Percentiles rank a stretch among this genome's conserved stretches.
Evolutionary conservation across 2,888 invertebrate genomes (phyloP).

Genomic region (Conomelus anceps): DNA sequence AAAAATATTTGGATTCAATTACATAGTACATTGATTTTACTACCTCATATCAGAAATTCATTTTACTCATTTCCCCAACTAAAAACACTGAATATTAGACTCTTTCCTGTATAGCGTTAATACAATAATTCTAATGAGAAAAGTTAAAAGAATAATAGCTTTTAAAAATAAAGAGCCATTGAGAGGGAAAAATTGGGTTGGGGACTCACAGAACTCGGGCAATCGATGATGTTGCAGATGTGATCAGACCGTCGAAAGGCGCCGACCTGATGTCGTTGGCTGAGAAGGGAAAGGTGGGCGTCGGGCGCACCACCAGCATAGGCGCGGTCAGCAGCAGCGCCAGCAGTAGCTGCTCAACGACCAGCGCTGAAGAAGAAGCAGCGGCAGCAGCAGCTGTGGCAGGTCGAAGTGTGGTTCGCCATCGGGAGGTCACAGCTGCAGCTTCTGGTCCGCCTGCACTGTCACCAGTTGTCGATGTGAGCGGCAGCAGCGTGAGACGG

Average conservation of each 20-base stretch:
- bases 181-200: too few species aligned
- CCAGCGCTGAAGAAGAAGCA: slow-evolving; percentile 48
- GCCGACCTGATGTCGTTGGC: slow-evolving; percentile 46
- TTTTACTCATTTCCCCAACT: too few species aligned
- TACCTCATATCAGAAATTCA: too few species aligned
- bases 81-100: too few species aligned
- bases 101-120: too few species aligned
- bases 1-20: too few species aligned
- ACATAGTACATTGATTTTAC: too few species aligned
- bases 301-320: slow-evolving; percentile 40
- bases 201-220: too few species aligned
- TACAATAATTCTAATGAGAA: too few species aligned
- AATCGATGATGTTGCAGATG: slow-evolving; percentile 12
- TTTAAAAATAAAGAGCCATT: too few species aligned
- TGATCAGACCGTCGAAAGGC: slow-evolving; percentile 11
- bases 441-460: slow-evolving; percentile 40
- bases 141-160: too few species aligned
- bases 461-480: slow-evolving; percentile 48
- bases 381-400: slow-evolving; percentile 8
- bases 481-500: slow-evolving; percentile 42
- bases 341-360: slow-evolving; percentile 50
- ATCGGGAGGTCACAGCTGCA: not conserved
- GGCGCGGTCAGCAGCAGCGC: slow-evolving; percentile 43
- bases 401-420: not conserved
- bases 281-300: slow-evolving; percentile 47